A percentile compares a stretch with the other conserved stretches of the same genome.
Evolutionary conservation across 2,888 invertebrate genomes (phyloP).

Genomic region (Polydrusus cervinus): DNA sequence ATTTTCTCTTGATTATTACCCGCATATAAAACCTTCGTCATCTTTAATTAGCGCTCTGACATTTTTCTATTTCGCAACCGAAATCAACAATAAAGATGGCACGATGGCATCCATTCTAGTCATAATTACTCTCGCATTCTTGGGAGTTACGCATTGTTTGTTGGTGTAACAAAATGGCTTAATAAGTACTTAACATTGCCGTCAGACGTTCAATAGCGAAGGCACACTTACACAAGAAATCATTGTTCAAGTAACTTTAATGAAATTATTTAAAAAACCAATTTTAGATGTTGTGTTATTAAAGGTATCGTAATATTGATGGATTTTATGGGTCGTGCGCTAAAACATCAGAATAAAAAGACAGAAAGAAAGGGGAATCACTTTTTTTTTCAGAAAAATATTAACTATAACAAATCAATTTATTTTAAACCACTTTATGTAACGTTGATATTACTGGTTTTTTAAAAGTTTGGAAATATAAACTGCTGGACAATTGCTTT

Average conservation of each 20-base stretch:
- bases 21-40: background rate
- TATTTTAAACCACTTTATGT: too few relatives aligned
- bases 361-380: too few relatives aligned
- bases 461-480: too few relatives aligned
- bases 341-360: too few relatives aligned
- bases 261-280: background rate
- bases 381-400: too few relatives aligned
- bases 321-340: too few relatives aligned
- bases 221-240: slow-evolving; percentile 1
- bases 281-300: too few relatives aligned
- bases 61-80: slow-evolving; percentile 17
- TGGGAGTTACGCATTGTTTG: slow-evolving; percentile 19
- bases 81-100: slow-evolving; percentile 28
- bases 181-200: slow-evolving; percentile 23
- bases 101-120: slow-evolving; percentile 21
- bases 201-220: slow-evolving; percentile 13
- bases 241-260: background rate
- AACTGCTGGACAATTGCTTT: too few relatives aligned
- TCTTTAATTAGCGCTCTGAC: slow-evolving; percentile 18
- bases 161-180: slow-evolving; percentile 25
- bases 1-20: background rate
- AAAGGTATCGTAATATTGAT: too few relatives aligned
- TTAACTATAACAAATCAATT: too few relatives aligned
- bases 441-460: too few relatives aligned
- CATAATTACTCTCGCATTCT: slow-evolving; percentile 16